Evolutionary conservation across 2,797 vertebrate genomes (phyloP).

Genomic region (Potorous gilbertii): DNA sequence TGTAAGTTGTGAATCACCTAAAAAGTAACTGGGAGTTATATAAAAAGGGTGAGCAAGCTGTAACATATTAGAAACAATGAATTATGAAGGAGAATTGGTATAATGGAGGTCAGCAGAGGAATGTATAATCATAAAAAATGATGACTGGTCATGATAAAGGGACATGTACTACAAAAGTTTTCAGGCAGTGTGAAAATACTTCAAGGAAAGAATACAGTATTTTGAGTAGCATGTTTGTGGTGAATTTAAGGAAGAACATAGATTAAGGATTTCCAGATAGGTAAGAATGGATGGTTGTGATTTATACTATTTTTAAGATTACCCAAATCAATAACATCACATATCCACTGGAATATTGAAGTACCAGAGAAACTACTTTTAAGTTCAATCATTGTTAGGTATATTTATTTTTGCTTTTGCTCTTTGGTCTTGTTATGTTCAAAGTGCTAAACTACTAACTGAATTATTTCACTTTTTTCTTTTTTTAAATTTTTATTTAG

Average conservation of each 20-base stretch:
- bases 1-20: too few species aligned
- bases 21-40: too few species aligned
- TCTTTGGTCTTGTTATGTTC: slow-evolving; percentile 69
- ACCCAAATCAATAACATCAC: neutral
- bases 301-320: neutral
- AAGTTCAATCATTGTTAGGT: slow-evolving; percentile 65
- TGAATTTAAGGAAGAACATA: neutral
- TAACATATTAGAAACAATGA: too few species aligned
- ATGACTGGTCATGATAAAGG: too few species aligned
- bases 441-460: slow-evolving; percentile 72
- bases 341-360: neutral
- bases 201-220: neutral
- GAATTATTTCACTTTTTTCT: slow-evolving; percentile 69
- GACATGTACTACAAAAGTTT: too few species aligned
- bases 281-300: neutral
- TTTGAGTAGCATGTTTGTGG: neutral
- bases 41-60: too few species aligned
- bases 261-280: neutral
- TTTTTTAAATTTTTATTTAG: too few species aligned
- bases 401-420: slow-evolving; percentile 64
- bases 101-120: too few species aligned
- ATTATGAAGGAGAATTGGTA: too few species aligned
- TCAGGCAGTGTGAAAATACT: too few species aligned
- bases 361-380: slow-evolving; percentile 50
- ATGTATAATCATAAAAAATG: too few species aligned